phyloP scores from a whole-genome alignment of 2,888 invertebrate species.

The Athalia cordata region DNA sequence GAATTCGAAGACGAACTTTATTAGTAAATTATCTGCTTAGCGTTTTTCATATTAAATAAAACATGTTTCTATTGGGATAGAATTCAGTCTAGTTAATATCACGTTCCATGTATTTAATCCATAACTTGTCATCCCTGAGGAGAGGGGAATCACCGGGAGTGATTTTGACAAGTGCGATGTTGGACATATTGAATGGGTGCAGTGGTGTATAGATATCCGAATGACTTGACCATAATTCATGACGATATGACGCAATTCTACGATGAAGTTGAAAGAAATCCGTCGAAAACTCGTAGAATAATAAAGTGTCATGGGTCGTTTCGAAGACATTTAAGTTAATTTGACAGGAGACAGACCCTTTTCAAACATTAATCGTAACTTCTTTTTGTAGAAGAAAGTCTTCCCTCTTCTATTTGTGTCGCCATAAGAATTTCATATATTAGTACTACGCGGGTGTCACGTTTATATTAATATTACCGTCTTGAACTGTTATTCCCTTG shows the following conservation, averaged over 20 bases:
- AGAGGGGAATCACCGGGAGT: neutral
- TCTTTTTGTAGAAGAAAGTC: slow-evolving; percentile 12
- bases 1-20: slow-evolving; percentile 49
- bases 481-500: too few species aligned
- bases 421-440: neutral
- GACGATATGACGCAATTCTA: slow-evolving; percentile 10
- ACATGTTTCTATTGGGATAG: too few species aligned
- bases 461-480: too few species aligned
- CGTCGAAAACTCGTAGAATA: slow-evolving; percentile 3
- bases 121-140: too few species aligned
- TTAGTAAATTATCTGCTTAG: neutral
- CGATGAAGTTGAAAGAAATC: neutral
- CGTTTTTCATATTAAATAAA: too few species aligned
- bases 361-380: slow-evolving; percentile 22
- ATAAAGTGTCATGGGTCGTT: slow-evolving; percentile 19
- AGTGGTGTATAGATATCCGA: neutral
- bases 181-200: too few species aligned
- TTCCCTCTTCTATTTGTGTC: slow-evolving; percentile 10
- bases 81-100: too few species aligned
- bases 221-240: slow-evolving; percentile 22
- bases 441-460: too few species aligned
- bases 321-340: slow-evolving; percentile 12
- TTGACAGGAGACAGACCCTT: slow-evolving; percentile 35
- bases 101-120: too few species aligned
- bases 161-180: neutral